These are phyloP conservation scores for Tigriopus californicus DNA, from an alignment of 2,888 invertebrate species.

Conservation along the genomic window DNA sequence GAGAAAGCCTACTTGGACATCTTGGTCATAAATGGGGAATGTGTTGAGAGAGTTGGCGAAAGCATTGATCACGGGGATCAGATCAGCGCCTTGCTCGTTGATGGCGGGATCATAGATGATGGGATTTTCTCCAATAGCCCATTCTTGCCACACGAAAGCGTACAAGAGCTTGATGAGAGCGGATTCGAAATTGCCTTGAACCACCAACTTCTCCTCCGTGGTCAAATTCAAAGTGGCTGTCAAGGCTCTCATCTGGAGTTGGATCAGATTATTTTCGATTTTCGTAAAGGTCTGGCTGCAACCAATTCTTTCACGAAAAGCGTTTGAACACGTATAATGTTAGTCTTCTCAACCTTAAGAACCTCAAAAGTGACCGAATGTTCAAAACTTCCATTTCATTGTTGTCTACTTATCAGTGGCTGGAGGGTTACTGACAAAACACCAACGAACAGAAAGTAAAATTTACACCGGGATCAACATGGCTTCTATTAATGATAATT, in stretches of 20 bases:
- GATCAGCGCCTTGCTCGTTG: not conserved
- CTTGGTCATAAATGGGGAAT: slow-evolving; percentile 3
- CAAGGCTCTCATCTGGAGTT: not conserved
- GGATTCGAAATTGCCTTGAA: slow-evolving; percentile 6
- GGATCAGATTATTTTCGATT: too few species aligned
- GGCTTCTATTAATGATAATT: too few species aligned
- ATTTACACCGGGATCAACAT: too few species aligned
- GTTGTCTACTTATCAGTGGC: too few species aligned
- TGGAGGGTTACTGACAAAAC: too few species aligned
- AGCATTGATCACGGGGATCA: not conserved
- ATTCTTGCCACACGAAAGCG: slow-evolving; percentile 16
- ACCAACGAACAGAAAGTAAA: too few species aligned
- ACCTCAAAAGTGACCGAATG: too few species aligned
- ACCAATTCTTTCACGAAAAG: too few species aligned
- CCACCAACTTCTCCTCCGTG: not conserved
- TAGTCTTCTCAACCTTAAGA: too few species aligned
- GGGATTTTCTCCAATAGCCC: slow-evolving; percentile 5
- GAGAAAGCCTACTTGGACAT: slow-evolving; percentile 5
- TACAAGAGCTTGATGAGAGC: slow-evolving; percentile 16
- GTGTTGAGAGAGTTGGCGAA: slow-evolving; percentile 4
- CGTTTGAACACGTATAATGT: too few species aligned
- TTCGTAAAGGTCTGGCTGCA: too few species aligned
- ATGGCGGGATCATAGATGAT: not conserved
- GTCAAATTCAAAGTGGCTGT: slow-evolving; percentile 5
- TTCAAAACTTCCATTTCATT: too few species aligned